phyloP scores from a whole-genome alignment of 2,113 vertebrate genomes.

The Eurystomus gularis region DNA sequence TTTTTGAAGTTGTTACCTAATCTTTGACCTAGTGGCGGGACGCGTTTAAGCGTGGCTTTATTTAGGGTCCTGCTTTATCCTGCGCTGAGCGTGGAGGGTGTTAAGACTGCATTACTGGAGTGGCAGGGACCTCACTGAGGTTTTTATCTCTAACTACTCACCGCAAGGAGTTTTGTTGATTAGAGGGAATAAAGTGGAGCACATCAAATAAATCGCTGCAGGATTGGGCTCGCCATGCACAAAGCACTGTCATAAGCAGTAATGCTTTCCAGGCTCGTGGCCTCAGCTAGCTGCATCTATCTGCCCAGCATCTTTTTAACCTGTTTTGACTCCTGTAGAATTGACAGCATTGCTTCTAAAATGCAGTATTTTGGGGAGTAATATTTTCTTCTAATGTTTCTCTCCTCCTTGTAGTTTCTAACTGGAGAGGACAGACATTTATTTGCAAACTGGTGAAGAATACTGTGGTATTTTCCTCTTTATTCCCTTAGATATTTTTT shows the following conservation, averaged over 20 bases:
- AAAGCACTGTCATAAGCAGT: neutral
- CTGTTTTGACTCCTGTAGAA: neutral
- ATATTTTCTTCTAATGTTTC: neutral
- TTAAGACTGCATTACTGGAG: neutral
- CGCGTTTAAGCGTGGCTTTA: neutral
- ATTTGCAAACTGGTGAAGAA: neutral
- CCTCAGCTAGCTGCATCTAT: neutral
- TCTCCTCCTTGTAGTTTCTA: neutral
- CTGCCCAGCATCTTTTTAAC: neutral
- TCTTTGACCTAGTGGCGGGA: neutral
- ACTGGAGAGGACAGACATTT: neutral
- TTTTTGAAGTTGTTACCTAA: neutral
- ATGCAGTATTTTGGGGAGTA: fast-evolving
- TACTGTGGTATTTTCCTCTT: neutral
- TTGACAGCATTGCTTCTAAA: fast-evolving
- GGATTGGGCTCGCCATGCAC: neutral
- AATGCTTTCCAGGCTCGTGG: neutral
- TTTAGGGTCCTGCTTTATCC: neutral
- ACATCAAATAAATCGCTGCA: neutral
- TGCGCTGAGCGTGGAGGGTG: fast-evolving
- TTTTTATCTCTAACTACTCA: neutral
- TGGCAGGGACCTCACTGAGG: fast-evolving
- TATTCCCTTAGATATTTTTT: neutral
- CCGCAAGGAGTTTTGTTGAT: neutral
- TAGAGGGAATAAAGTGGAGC: neutral